Evolutionary conservation across 2,888 invertebrate species (phyloP), one percentile per base, ranked within the genome.

Genomic region (Parochlus steinenii): DNA sequence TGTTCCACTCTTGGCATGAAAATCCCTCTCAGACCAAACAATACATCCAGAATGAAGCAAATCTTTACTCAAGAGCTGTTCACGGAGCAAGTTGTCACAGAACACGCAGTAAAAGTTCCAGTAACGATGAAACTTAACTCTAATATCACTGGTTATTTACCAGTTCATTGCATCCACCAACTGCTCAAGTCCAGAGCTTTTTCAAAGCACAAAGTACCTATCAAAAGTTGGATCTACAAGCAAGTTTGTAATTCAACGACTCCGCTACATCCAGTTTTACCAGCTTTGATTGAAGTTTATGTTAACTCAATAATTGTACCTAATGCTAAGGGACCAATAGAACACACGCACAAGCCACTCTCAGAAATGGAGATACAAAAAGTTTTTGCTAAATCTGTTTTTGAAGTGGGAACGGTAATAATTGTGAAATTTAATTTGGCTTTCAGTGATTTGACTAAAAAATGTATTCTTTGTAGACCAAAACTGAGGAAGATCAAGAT

Each of bases 1-100:
- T 90, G 89, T 49, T 77, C 89, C 3, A 92, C 90, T 2, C 62
- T 97, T 3, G 90, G 92, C 17, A 92, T 97, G 89, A 89, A 93
- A 53, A 81, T 90, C 40, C 78, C 81, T 0, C 69, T 74, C 1
- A 62, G 89, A 19, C 79, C 83, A 8, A 89, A 86, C 48, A 86
- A 83, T 47, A 74, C 89, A 45, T 79, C 79, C 2, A 67, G 85
- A 36, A 83, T 90, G 61, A 90, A 89, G 53, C 82, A 83, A 50
- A 81, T 95, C 20, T 95, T 97, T 52, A 92, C 86, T 0, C 89
- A 90, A 50, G 93, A 95, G 54, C 83, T 97, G 44, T 95, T 95
- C 52, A 92, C 92, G 1, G 95, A 95, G 56, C 90, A 93, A 69
- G 86, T 89, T 23, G 90, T 95, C 1, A 89, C 95, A 4, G 74